Evolutionary conservation across 2,888 invertebrate genomes (phyloP).

Genomic region (Eucera pruinosa): DNA sequence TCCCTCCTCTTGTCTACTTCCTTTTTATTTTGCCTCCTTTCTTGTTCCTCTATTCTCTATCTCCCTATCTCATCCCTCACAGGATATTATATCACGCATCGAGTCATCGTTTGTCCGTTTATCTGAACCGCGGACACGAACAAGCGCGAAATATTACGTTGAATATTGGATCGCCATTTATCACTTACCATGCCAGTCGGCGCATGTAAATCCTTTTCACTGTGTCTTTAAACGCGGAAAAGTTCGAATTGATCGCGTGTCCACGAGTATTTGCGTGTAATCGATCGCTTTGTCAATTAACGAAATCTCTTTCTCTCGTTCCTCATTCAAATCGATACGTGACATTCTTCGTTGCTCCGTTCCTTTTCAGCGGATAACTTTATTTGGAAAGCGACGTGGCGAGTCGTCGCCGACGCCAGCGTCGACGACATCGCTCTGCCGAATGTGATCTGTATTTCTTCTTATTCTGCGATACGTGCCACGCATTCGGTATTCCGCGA

Average conservation of each 20-base stretch:
- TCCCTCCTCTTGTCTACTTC: too few species aligned
- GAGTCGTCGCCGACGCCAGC: too few species aligned
- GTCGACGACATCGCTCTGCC: too few species aligned
- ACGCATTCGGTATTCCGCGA: conserved; percentile 13
- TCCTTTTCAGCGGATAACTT: too few species aligned
- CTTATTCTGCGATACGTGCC: not conserved
- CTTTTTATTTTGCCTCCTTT: not conserved
- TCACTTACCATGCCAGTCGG: conserved; percentile 42
- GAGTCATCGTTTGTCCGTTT: conserved; percentile 45
- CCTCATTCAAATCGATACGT: too few species aligned
- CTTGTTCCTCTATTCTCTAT: conserved; percentile 1
- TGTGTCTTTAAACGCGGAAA: not conserved
- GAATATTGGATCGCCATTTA: conserved; percentile 61
- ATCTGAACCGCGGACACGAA: conserved; percentile 34
- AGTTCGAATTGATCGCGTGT: conserved; percentile 8
- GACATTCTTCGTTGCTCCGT: too few species aligned
- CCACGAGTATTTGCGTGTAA: conserved; percentile 10
- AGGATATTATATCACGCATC: conserved; percentile 32
- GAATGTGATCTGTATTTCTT: not conserved
- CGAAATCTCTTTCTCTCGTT: too few species aligned
- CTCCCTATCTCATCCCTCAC: not conserved
- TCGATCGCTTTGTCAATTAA: too few species aligned
- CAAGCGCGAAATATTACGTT: conserved; percentile 57
- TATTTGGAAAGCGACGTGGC: too few species aligned
- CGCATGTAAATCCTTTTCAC: conserved; percentile 49